A percentile compares a stretch with the other conserved stretches of the same genome.
Conservation (phyloP, 1,140 invertebrate genomes). For the Orius laevigatus region DNA sequence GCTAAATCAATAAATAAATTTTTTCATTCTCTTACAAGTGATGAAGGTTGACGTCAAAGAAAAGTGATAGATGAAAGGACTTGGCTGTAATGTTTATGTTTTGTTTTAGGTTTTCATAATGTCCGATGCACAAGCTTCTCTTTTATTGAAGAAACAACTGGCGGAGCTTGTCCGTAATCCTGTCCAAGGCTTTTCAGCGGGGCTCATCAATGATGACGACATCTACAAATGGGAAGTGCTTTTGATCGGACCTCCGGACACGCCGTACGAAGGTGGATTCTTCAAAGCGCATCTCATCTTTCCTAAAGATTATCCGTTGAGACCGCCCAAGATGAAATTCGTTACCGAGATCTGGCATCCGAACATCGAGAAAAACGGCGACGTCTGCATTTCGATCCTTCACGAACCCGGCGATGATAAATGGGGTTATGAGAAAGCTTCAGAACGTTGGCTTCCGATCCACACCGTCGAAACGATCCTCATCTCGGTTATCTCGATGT, state of each 20-base stretch:
- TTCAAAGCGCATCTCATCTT: constrained; percentile 95
- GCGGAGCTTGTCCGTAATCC: constrained; percentile 96
- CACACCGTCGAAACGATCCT: constrained; percentile 99
- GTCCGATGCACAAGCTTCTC: constrained; percentile 85
- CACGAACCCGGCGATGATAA: constrained; percentile 99
- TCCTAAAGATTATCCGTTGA: constrained; percentile 64
- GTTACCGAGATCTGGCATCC: constrained; percentile 24
- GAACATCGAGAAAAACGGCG: constrained; percentile 97
- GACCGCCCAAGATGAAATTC: too few relatives aligned
- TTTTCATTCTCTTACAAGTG: too few relatives aligned
- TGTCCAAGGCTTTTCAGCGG: constrained; percentile 97
- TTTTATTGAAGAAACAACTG: constrained; percentile 85
- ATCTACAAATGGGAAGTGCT: constrained; percentile 98
- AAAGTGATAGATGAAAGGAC: too few relatives aligned
- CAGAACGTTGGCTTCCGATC: constrained; percentile 95
- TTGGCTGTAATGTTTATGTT: too few relatives aligned
- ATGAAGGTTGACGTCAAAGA: too few relatives aligned
- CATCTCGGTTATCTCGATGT: constrained; percentile 97
- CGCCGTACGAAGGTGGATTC: constrained; percentile 94
- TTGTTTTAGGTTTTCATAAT: constrained; percentile 36
- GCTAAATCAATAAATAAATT: too few relatives aligned
- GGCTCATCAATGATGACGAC: constrained; percentile 96
- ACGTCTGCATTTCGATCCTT: constrained; percentile 98
- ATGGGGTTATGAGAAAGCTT: constrained; percentile 97
- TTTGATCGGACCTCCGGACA: constrained; percentile 96